Conservation (phyloP, 2,113 vertebrate species). For the Myotis davidii region DNA sequence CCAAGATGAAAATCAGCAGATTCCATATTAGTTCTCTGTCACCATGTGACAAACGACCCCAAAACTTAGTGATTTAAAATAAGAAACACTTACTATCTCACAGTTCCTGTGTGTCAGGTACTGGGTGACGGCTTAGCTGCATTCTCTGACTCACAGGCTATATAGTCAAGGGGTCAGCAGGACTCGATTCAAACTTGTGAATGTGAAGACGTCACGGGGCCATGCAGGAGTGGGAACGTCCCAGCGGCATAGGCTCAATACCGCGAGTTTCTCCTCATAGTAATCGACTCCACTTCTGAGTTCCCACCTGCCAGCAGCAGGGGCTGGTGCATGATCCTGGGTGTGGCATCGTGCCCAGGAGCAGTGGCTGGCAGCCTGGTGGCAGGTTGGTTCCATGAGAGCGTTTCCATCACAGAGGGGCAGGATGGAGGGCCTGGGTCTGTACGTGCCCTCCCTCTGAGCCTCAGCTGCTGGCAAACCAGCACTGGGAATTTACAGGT, state of each 20-base stretch:
- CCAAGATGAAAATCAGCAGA: background rate
- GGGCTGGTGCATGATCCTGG: background rate
- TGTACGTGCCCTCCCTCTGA: too few relatives aligned
- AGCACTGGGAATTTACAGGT: background rate
- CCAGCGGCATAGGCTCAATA: background rate
- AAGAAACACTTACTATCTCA: background rate
- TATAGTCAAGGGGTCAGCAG: too few relatives aligned
- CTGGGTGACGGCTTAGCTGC: background rate
- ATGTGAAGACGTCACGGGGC: background rate
- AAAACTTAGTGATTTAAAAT: background rate
- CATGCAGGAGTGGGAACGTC: accelerated
- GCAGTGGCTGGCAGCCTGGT: background rate
- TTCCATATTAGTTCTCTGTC: background rate
- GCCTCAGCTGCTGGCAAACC: accelerated
- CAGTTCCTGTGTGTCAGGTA: background rate
- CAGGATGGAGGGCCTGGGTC: background rate
- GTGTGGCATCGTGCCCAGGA: background rate
- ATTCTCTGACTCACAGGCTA: too few relatives aligned
- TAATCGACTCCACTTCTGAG: background rate
- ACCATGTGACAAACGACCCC: background rate
- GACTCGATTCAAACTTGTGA: background rate
- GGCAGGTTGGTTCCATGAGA: background rate
- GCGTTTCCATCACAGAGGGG: too few relatives aligned
- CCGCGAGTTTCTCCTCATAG: too few relatives aligned
- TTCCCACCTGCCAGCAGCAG: background rate